Evolutionary conservation across 2,797 vertebrate species (phyloP), one percentile per base, ranked within the genome.

Genomic region (Acanthornis magna): DNA sequence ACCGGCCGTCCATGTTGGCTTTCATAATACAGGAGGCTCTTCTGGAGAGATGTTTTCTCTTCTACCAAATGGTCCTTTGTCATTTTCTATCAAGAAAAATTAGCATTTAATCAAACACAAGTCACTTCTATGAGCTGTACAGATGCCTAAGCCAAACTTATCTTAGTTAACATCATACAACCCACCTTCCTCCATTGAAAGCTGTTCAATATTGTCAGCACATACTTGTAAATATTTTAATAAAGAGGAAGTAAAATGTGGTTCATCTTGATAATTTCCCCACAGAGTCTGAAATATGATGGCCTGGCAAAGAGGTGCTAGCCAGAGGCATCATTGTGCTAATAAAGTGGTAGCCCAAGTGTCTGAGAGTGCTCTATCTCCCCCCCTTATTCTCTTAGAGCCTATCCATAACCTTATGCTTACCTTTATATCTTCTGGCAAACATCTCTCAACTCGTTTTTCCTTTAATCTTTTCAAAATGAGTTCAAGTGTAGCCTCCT

Each of bases 41-140:
- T 99, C 97, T 99, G 99, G 34, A 99, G 98, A 95, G 99, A 98
- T 1, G 98, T 99, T 97, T 99, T 99, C 98, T 99, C 99, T 98
- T 98, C 98, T 91, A 98, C 97, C 97, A 99, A 97, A 97, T 99
- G 98, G 95, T 99, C 99, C 98, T 99, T 99, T 55, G 98, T 99
- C 99, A 99, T 99, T 98, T 99, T 99, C 99, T 99, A 89, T 83
- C 91, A 92, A 89, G 67, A 91, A 82, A 32, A 96, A 92, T 88
- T 81, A 38, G 50, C 27, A 57, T 83, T 36, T 70, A 14, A 73
- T 77, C 74, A 92, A 93, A 81, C 83, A 60, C 27, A 72, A 78
- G 48, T 36, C 45, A 51, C 55, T 72, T 66, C 61, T 73, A 88
- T 7, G n/a, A 4, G 2, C 76, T 71, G 60, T 32, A 70, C 42